phyloP scores from a whole-genome alignment of 2,113 vertebrate genomes.

The Nyctereutes procyonoides region DNA sequence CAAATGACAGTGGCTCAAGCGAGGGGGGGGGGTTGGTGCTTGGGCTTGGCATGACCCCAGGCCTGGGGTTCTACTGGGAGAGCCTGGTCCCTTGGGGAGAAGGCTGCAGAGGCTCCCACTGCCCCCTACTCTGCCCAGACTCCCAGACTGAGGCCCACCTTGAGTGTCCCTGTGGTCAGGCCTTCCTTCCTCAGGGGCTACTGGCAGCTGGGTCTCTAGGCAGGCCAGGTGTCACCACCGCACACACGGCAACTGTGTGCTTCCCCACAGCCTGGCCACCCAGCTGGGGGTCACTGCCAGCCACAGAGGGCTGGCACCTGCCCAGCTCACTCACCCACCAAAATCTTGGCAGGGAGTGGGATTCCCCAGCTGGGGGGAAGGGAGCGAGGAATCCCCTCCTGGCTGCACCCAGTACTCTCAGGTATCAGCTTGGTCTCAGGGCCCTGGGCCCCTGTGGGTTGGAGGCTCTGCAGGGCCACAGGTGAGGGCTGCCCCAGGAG shows the following conservation, averaged over 20 bases:
- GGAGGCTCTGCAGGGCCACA: background rate
- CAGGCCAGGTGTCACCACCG: background rate
- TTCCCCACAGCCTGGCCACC: constrained; percentile 18
- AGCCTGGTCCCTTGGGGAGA: background rate
- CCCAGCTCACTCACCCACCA: constrained; percentile 32
- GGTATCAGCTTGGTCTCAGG: background rate
- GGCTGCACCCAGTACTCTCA: background rate
- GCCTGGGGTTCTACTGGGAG: background rate
- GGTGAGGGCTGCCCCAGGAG: background rate
- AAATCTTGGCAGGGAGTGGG: background rate
- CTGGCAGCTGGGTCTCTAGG: background rate
- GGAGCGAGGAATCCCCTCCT: background rate
- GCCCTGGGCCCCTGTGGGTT: background rate
- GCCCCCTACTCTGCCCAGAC: background rate
- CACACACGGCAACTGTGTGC: background rate
- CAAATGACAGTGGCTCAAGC: background rate
- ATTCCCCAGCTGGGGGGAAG: background rate
- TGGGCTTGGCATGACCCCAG: background rate
- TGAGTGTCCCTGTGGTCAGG: background rate
- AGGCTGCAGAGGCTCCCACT: background rate
- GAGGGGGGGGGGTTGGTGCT: background rate
- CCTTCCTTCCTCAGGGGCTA: background rate
- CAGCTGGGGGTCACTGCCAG: constrained; percentile 34
- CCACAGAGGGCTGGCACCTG: constrained; percentile 9
- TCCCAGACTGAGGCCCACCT: background rate